Percentiles rank a stretch among this genome's conserved stretches.
phyloP scores from a whole-genome alignment of 2,888 invertebrate genomes.

The Eupithecia insigniata region DNA sequence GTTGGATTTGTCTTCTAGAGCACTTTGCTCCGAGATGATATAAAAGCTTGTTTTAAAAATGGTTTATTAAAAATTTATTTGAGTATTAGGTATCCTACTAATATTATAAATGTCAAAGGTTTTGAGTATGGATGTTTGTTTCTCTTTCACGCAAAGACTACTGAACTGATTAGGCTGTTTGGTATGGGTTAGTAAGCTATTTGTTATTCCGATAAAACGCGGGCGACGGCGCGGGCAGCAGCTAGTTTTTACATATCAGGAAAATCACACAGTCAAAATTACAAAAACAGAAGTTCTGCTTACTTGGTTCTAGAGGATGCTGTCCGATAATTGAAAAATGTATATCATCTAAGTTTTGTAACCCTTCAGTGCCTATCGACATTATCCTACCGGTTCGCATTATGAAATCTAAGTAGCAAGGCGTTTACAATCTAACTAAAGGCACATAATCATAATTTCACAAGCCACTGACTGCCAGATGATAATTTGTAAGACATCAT shows the following conservation, averaged over 20 bases:
- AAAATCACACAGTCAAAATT: background rate
- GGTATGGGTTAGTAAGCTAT: no score
- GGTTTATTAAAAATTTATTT: no score
- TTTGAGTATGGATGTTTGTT: no score
- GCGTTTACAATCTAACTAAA: slow-evolving; percentile 10
- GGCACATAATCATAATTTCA: slow-evolving; percentile 20
- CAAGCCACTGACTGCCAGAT: slow-evolving; percentile 10
- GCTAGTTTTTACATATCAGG: background rate
- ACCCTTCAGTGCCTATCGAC: background rate
- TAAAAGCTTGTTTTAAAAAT: no score
- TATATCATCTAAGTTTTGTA: background rate
- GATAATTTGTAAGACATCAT: slow-evolving; percentile 15
- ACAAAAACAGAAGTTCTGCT: background rate
- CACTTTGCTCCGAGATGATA: no score
- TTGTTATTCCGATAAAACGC: no score
- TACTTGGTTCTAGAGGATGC: background rate
- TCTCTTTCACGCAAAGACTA: no score
- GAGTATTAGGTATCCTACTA: no score
- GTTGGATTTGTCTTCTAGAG: no score
- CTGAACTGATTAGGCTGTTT: no score
- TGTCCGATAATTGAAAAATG: background rate
- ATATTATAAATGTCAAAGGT: no score
- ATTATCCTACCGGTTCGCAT: background rate
- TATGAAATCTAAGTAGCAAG: slow-evolving; percentile 18
- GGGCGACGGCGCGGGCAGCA: no score